A percentile compares a stretch with the other conserved stretches of the same genome.
These are phyloP conservation scores for Horisme vitalbata DNA, from an alignment of 2,888 invertebrate species.

Conservation along the genomic window DNA sequence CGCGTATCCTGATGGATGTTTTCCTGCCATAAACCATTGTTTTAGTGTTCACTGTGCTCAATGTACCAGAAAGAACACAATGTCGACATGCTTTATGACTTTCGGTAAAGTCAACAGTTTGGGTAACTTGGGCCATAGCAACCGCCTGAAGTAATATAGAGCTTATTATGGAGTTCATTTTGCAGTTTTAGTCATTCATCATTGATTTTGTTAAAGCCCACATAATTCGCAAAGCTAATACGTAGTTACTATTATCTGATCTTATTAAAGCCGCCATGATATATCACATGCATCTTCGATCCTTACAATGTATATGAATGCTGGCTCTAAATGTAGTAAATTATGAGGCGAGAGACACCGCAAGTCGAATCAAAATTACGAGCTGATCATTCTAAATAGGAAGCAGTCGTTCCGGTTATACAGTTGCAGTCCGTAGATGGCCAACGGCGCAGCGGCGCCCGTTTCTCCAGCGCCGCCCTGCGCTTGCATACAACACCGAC, in stretches of 20 bases:
- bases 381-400: constrained; percentile 67
- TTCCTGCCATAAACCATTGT: constrained; percentile 56
- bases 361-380: constrained; percentile 61
- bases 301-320: constrained; percentile 13
- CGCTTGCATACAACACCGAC: constrained; percentile 29
- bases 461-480: constrained; percentile 54
- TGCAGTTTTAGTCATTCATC: not conserved
- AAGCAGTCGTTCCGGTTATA: constrained; percentile 71
- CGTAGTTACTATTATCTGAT: not conserved
- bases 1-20: constrained; percentile 49
- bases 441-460: constrained; percentile 61
- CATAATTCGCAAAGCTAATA: not conserved
- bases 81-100: constrained; percentile 43
- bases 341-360: constrained; percentile 41
- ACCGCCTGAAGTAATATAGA: not conserved
- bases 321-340: constrained; percentile 18
- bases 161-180: not conserved
- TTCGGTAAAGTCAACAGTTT: constrained; percentile 34
- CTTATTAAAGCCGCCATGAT: not conserved
- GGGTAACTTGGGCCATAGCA: not conserved
- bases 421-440: constrained; percentile 77
- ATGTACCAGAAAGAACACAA: constrained; percentile 55
- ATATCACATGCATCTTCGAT: constrained; percentile 12
- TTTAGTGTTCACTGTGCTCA: constrained; percentile 42
- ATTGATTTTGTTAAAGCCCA: not conserved